A percentile compares a stretch with the other conserved stretches of the same genome.
These are phyloP conservation scores for Leptinotarsa peninsularis DNA, from an alignment of 2,888 invertebrate species.

Conservation along the genomic window DNA sequence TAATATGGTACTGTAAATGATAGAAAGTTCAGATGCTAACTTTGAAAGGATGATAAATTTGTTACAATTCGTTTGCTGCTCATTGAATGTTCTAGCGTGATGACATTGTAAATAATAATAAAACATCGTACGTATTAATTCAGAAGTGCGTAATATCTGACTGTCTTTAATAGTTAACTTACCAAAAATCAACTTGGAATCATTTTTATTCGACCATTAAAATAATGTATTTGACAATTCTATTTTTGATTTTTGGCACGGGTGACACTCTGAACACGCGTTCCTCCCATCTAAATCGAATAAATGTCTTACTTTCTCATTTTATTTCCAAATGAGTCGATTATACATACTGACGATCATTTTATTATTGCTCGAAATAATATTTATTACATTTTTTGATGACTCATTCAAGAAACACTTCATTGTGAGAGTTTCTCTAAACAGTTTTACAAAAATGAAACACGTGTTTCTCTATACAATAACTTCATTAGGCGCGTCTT, in stretches of 20 bases:
- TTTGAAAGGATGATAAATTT: too few relatives aligned
- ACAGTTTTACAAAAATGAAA: too few relatives aligned
- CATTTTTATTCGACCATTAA: constrained; percentile 12
- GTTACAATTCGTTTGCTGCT: too few relatives aligned
- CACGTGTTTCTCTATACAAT: too few relatives aligned
- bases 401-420: not conserved
- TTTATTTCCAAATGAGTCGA: not conserved
- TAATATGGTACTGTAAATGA: not conserved
- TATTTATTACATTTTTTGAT: not conserved
- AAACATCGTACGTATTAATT: too few relatives aligned
- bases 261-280: not conserved
- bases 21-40: too few relatives aligned
- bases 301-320: constrained; percentile 1
- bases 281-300: not conserved
- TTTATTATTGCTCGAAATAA: not conserved
- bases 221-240: constrained; percentile 9
- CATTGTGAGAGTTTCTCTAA: too few relatives aligned
- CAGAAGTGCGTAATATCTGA: not conserved
- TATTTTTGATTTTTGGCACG: constrained; percentile 12
- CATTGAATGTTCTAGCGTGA: too few relatives aligned
- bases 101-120: too few relatives aligned
- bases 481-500: too few relatives aligned
- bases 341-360: not conserved
- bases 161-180: too few relatives aligned
- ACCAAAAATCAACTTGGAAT: not conserved